Conservation (phyloP, 2,888 invertebrate species). For the Acrobasis suavella region DNA sequence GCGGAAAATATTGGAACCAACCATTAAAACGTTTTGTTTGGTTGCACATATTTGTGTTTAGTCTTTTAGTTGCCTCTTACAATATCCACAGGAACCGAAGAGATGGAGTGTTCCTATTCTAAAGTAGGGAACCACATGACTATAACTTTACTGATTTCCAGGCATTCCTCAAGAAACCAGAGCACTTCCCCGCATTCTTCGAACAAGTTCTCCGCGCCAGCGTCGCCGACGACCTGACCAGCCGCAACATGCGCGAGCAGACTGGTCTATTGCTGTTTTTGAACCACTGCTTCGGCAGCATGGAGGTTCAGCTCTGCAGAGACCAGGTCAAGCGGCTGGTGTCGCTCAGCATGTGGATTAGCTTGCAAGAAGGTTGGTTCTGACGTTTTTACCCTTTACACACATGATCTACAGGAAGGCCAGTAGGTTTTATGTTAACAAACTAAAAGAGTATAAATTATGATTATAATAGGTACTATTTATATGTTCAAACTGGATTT, state of each 20-base stretch:
- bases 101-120: too few species aligned
- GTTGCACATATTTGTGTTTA: too few species aligned
- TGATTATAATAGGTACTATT: too few species aligned
- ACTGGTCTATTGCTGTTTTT: slow-evolving; percentile 94
- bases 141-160: slow-evolving; percentile 47
- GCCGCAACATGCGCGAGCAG: slow-evolving; percentile 86
- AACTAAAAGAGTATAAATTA: too few species aligned
- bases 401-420: too few species aligned
- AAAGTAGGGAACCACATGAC: too few species aligned
- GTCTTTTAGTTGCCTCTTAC: too few species aligned
- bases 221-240: slow-evolving; percentile 81
- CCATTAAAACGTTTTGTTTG: too few species aligned
- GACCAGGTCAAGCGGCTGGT: slow-evolving; percentile 95
- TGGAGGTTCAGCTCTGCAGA: slow-evolving; percentile 96
- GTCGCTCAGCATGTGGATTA: slow-evolving; percentile 96
- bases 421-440: too few species aligned
- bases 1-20: too few species aligned
- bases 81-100: too few species aligned
- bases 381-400: background rate
- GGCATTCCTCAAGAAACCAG: slow-evolving; percentile 89
- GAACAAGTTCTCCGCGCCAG: slow-evolving; percentile 90
- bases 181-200: slow-evolving; percentile 91
- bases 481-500: too few species aligned
- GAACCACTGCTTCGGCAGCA: slow-evolving; percentile 98
- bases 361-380: slow-evolving; percentile 88